Evolutionary conservation across 35 echinoderm and acorn worm genomes (phyloP).

Genomic region (Ophiothrix spiculata): DNA sequence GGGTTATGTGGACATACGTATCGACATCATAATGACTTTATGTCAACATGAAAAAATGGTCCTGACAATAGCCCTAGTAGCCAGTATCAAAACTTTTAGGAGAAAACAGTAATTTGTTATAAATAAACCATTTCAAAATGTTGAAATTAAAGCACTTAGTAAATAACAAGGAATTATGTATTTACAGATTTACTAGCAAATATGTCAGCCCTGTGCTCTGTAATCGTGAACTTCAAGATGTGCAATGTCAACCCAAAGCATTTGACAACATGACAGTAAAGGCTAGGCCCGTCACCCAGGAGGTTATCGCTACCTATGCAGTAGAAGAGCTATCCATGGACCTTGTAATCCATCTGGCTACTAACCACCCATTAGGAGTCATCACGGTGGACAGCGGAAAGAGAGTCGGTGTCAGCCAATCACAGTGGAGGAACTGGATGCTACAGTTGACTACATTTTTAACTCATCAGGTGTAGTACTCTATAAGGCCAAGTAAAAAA

Average conservation of each 20-base stretch:
- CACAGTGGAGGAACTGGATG: slow-evolving; percentile 98
- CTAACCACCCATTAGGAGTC: slow-evolving; percentile 83
- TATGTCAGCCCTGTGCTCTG: slow-evolving; percentile 83
- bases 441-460: slow-evolving; percentile 86
- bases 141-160: background rate
- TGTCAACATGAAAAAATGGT: no score
- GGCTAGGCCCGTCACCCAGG: slow-evolving; percentile 55
- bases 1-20: no score
- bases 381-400: slow-evolving; percentile 83
- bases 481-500: no score
- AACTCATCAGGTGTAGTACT: slow-evolving; percentile 91
- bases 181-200: slow-evolving; percentile 70
- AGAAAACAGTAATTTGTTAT: background rate
- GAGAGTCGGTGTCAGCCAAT: slow-evolving; percentile 64
- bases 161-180: no score
- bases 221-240: slow-evolving; percentile 64
- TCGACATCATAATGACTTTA: no score
- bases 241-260: slow-evolving; percentile 31
- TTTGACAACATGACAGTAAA: slow-evolving; percentile 84
- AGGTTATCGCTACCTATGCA: slow-evolving; percentile 86
- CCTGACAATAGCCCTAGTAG: no score
- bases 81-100: background rate
- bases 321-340: slow-evolving; percentile 92
- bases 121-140: background rate
- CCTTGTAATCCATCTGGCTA: slow-evolving; percentile 65